Evolutionary conservation across 2,888 invertebrate genomes (phyloP).

Genomic region (Pelosia muscerda): DNA sequence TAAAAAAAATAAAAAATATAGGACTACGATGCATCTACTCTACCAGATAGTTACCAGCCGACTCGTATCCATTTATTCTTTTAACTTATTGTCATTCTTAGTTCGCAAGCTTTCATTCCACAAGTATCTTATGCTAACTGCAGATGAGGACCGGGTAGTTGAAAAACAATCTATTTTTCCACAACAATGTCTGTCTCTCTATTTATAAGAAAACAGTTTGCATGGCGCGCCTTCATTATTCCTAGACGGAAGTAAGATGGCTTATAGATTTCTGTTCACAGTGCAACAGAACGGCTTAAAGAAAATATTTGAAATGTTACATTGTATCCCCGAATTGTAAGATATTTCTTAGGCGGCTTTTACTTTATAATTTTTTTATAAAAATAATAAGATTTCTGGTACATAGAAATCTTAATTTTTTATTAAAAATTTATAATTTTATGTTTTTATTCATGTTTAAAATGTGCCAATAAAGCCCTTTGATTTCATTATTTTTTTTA

Average conservation of each 20-base stretch:
- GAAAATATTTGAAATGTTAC: neutral
- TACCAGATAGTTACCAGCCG: neutral
- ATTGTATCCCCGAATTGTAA: neutral
- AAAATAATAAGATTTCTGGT: too few species aligned
- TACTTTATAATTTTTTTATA: too few species aligned
- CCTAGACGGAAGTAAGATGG: constrained; percentile 63
- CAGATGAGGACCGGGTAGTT: constrained; percentile 32
- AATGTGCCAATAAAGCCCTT: too few species aligned
- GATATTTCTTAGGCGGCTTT: neutral
- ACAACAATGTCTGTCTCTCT: constrained; percentile 66
- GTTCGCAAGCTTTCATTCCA: constrained; percentile 31
- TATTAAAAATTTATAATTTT: too few species aligned
- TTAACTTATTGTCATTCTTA: constrained; percentile 21
- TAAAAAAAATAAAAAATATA: too few species aligned
- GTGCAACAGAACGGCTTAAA: constrained; percentile 21
- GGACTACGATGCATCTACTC: neutral
- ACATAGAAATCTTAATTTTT: too few species aligned
- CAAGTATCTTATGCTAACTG: constrained; percentile 43
- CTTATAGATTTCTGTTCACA: constrained; percentile 57
- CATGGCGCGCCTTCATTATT: constrained; percentile 73
- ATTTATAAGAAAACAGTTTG: constrained; percentile 71
- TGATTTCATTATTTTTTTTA: too few species aligned
- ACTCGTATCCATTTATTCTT: constrained; percentile 12
- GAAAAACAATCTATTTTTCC: constrained; percentile 54
- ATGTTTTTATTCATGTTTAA: too few species aligned